Conservation (phyloP, 2,888 invertebrate genomes). For the Hermodice carunculata region DNA sequence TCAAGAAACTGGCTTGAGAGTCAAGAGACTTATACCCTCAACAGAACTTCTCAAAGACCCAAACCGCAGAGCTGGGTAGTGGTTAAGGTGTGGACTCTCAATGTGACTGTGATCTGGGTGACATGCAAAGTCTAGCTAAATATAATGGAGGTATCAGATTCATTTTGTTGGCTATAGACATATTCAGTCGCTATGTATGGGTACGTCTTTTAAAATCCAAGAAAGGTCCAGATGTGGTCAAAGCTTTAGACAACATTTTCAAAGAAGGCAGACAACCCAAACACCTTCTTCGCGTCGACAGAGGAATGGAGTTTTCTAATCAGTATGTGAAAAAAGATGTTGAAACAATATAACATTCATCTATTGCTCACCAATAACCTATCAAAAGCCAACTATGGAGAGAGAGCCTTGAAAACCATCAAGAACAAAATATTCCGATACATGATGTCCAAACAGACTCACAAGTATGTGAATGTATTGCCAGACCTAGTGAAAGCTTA, state of each 20-base stretch:
- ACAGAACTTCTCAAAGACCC: too few species aligned
- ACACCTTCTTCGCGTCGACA: neutral
- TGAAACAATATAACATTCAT: neutral
- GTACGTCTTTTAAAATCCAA: constrained; percentile 5
- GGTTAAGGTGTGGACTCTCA: neutral
- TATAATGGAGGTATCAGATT: constrained; percentile 10
- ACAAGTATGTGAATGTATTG: neutral
- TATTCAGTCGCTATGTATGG: constrained; percentile 8
- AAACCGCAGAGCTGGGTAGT: too few species aligned
- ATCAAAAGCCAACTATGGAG: neutral
- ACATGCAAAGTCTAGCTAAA: neutral
- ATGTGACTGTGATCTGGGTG: constrained; percentile 3
- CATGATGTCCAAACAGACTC: neutral
- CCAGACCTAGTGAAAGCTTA: constrained; percentile 5
- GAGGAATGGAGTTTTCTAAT: neutral
- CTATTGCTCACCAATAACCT: neutral
- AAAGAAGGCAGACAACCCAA: constrained; percentile 7
- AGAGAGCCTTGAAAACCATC: constrained; percentile 3
- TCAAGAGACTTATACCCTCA: too few species aligned
- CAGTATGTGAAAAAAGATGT: neutral
- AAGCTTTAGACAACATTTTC: neutral
- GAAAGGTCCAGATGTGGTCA: neutral
- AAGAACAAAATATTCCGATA: constrained; percentile 4
- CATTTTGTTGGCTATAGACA: neutral
- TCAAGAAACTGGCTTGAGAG: too few species aligned